Evolutionary conservation across 2,113 vertebrate genomes (phyloP).

Genomic region (Oophaga pumilio): DNA sequence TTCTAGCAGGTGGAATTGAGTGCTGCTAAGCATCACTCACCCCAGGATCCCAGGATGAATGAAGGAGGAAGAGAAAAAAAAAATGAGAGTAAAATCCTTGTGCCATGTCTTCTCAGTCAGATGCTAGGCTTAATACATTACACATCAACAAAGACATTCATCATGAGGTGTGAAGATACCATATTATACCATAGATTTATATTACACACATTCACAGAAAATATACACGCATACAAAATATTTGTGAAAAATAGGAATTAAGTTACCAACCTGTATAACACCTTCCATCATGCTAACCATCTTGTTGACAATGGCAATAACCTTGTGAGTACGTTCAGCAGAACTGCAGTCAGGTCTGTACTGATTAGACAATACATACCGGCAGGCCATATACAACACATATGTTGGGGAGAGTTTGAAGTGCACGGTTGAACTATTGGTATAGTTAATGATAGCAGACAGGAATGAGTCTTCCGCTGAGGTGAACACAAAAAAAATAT

Average conservation of each 20-base stretch:
- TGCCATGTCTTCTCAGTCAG: no score
- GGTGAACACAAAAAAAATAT: conserved; percentile 30
- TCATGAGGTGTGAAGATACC: no score
- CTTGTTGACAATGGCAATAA: conserved; percentile 97
- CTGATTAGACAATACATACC: conserved; percentile 87
- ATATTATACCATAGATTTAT: no score
- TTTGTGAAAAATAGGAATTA: not conserved
- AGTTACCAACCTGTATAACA: conserved; percentile 92
- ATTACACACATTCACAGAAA: no score
- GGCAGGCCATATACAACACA: conserved; percentile 95
- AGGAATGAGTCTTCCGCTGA: conserved; percentile 96
- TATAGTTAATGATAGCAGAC: conserved; percentile 97
- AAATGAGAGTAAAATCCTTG: no score
- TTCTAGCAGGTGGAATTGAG: no score
- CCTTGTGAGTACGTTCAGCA: conserved; percentile 90
- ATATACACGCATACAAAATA: no score
- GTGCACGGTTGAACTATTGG: conserved; percentile 97
- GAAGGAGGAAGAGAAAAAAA: no score
- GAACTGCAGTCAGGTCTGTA: conserved; percentile 90
- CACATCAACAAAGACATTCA: no score
- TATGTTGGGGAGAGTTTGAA: conserved; percentile 96
- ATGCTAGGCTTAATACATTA: no score
- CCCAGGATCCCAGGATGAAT: no score
- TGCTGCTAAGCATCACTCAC: no score
- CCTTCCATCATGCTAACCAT: conserved; percentile 99